Evolutionary conservation across 2,113 vertebrate species (phyloP).

Genomic region (Paramormyrops kingsleyae): DNA sequence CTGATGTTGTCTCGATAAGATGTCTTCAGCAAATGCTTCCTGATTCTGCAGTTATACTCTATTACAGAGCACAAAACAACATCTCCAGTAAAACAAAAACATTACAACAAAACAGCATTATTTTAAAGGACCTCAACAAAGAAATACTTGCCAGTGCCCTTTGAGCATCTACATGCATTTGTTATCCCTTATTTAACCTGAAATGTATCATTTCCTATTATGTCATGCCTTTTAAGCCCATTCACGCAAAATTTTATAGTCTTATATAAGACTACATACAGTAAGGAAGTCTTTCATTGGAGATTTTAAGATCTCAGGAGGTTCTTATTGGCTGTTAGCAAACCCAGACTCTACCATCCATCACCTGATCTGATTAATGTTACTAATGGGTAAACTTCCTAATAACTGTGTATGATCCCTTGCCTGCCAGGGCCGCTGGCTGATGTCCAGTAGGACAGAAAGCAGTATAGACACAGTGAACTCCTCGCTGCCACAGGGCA

Average conservation of each 20-base stretch:
- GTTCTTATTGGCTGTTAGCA: background rate
- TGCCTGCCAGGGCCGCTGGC: background rate
- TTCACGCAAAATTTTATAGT: background rate
- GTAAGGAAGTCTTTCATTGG: background rate
- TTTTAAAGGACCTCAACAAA: background rate
- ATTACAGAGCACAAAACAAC: background rate
- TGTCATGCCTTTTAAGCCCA: background rate
- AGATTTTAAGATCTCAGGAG: background rate
- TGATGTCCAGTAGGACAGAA: background rate
- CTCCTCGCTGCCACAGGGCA: background rate
- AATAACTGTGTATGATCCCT: background rate
- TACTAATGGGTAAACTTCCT: background rate
- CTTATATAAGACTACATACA: background rate
- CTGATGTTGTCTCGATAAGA: background rate
- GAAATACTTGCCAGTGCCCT: background rate
- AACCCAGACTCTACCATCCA: background rate
- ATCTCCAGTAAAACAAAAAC: background rate
- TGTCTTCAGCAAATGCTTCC: background rate
- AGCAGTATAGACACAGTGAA: background rate
- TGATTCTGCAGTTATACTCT: background rate
- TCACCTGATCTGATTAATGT: background rate
- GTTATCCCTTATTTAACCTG: background rate
- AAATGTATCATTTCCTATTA: background rate
- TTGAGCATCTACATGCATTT: background rate
- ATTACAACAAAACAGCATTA: background rate